A percentile compares a stretch with the other conserved stretches of the same genome.
Conservation (phyloP, 2,888 invertebrate genomes). For the Callosobruchus maculatus region DNA sequence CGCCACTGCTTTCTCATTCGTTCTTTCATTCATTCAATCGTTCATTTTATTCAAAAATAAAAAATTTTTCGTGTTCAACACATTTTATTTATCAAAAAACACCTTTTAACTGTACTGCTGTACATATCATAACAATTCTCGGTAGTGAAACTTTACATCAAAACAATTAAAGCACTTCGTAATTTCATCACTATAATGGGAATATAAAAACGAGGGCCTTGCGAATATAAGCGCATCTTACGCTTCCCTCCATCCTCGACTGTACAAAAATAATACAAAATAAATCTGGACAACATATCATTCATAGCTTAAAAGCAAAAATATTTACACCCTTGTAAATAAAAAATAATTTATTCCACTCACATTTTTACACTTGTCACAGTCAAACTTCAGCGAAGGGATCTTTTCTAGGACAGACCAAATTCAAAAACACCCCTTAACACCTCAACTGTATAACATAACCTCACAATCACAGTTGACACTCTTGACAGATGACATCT, state of each 20-base stretch:
- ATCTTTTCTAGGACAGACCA: background rate
- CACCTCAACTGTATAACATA: background rate
- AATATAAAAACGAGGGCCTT: background rate
- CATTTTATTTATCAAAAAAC: background rate
- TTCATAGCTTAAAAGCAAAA: background rate
- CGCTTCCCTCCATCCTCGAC: background rate
- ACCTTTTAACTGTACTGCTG: background rate
- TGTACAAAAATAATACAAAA: background rate
- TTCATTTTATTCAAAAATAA: background rate
- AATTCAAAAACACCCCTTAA: background rate
- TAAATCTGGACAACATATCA: background rate
- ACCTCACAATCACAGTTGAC: background rate
- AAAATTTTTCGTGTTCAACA: background rate
- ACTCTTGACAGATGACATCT: background rate
- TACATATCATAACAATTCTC: background rate
- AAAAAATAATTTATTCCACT: background rate
- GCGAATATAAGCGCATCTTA: background rate
- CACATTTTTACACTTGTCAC: background rate
- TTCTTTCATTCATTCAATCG: too few relatives aligned
- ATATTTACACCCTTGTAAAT: background rate
- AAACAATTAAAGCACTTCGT: background rate
- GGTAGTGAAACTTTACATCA: background rate
- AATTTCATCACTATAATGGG: background rate
- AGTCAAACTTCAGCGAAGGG: background rate
- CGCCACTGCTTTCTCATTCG: too few relatives aligned